Evolutionary conservation across 2,797 vertebrate genomes (phyloP), one percentile per base, ranked within the genome.

Genomic region (Xenopus petersii): DNA sequence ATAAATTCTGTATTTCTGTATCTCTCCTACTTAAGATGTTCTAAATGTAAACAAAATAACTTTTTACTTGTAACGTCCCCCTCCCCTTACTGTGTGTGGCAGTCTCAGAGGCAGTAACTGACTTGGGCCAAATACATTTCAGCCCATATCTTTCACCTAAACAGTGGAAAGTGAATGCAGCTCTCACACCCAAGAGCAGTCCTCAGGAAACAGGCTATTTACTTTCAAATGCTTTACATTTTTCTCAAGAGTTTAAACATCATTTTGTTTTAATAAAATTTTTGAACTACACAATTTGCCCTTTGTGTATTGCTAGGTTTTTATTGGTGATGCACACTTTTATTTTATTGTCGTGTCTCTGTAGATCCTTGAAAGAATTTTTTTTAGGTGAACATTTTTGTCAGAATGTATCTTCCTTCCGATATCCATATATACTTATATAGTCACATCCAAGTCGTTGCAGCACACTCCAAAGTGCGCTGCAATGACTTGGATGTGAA

Each of bases 141-240:
- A 87, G 86, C 85, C 75, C 67, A 79, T 84, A 87, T 83, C 84
- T 86, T 85, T 88, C 84, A 83, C 81, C 81, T 83, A 67, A 60
- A 4, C 26, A 85, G 79, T 70, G 79, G 15, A 84, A 80, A 85
- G 79, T 84, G 82, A 81, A 83, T 81, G 77, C 76, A 3, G 0
- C 11, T 79, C 81, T 82, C 84, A 85, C 75, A 84, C 79, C 82
- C 80, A 71, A 82, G 85, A 84, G 77, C 77, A 80, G 81, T 81
- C 79, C 81, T 88, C 84, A 80, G 85, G 88, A 89, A 90, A 86
- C 80, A 55, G 82, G 83, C 84, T 85, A 85, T 88, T 88, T 88
- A 79, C 81, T 81, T 81, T 84, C 81, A 89, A 89, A 86, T 86
- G 81, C 80, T 84, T 86, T 69, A 75, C 58, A 81, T 90, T 88